Conservation (phyloP, 2,888 invertebrate species). For the Drosophila paranaensis region DNA sequence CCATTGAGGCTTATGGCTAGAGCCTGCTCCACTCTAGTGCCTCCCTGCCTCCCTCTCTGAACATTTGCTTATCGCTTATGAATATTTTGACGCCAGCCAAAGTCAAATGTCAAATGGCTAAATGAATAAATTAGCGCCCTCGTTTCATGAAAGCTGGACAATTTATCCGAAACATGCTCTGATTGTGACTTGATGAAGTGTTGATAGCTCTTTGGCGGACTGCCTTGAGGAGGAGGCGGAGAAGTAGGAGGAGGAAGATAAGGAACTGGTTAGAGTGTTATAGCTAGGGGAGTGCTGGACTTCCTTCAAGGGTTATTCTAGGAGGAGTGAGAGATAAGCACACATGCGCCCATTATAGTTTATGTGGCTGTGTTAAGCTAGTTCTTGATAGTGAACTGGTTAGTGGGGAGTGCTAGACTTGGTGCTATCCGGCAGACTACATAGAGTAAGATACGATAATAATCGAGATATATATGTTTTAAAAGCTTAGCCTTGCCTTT, state of each 20-base stretch:
- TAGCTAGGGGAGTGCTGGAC: neutral
- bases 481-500: neutral
- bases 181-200: conserved; percentile 67
- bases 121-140: conserved; percentile 70
- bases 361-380: too few relatives aligned
- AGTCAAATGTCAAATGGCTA: conserved; percentile 48
- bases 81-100: conserved; percentile 76
- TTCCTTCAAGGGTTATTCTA: neutral
- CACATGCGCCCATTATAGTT: neutral
- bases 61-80: conserved; percentile 70
- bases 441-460: too few relatives aligned
- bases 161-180: conserved; percentile 29
- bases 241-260: neutral
- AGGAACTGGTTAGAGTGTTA: neutral
- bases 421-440: neutral
- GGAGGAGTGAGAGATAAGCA: neutral
- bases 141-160: conserved; percentile 32
- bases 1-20: conserved; percentile 28
- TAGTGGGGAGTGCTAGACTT: neutral
- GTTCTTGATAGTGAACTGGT: too few relatives aligned
- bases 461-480: too few relatives aligned
- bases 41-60: neutral
- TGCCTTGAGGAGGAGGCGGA: neutral
- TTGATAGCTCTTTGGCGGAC: conserved; percentile 45
- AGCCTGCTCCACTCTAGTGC: conserved; percentile 19